These are phyloP conservation scores for Sciaenops ocellatus DNA, from an alignment of 2,797 vertebrate genomes.

Conservation along the genomic window DNA sequence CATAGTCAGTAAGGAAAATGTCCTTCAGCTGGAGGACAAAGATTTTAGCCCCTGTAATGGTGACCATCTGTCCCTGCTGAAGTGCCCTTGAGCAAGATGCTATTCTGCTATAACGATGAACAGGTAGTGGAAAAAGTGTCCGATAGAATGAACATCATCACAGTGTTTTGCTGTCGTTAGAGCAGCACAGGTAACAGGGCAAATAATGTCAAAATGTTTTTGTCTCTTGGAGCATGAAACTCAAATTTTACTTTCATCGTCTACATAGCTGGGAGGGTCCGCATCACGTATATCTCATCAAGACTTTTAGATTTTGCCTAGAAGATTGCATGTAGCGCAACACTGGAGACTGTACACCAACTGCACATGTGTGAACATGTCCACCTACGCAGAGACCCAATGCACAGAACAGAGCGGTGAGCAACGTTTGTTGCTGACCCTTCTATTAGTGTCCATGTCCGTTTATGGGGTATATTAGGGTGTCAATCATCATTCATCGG, in stretches of 20 bases:
- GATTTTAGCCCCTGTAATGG: constrained; percentile 28
- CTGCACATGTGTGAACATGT: neutral
- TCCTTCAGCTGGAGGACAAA: constrained; percentile 53
- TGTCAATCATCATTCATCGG: neutral
- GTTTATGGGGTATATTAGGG: neutral
- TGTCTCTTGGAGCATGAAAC: neutral
- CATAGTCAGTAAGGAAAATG: constrained; percentile 19
- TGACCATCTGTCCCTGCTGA: constrained; percentile 45
- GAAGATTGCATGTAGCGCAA: neutral
- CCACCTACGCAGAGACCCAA: neutral
- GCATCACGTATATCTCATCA: neutral
- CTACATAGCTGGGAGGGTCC: neutral
- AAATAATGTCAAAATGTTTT: neutral
- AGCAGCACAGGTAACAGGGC: no score
- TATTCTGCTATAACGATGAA: neutral
- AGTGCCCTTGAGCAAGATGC: constrained; percentile 1
- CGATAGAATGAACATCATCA: neutral
- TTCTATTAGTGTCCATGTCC: neutral
- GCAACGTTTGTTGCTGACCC: neutral
- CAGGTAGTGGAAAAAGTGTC: neutral
- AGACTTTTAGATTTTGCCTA: neutral
- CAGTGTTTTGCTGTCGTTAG: neutral
- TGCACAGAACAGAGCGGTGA: neutral
- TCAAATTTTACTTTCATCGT: neutral
- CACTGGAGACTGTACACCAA: neutral